phyloP scores from a whole-genome alignment of 2,113 vertebrate species.

The Neogobius melanostomus region DNA sequence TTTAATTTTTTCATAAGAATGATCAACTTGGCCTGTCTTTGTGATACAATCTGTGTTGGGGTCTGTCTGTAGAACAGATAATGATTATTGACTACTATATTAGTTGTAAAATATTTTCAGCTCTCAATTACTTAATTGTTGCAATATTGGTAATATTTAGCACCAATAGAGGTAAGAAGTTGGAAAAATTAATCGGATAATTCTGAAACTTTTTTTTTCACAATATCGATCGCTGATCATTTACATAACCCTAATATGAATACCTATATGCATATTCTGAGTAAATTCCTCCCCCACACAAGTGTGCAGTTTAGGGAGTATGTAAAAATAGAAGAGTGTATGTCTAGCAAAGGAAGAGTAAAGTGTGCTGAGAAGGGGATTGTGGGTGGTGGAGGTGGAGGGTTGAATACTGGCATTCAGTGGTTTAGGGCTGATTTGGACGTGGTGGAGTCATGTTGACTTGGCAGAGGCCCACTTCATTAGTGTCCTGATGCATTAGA shows the following conservation, averaged over 20 bases:
- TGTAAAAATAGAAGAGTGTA: constrained; percentile 1
- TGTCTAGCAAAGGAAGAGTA: background rate
- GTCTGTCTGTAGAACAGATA: no score
- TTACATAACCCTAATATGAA: background rate
- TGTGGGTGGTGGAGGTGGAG: background rate
- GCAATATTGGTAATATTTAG: no score
- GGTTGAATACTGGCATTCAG: constrained; percentile 53
- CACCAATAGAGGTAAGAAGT: no score
- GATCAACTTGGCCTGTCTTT: no score
- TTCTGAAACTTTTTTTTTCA: no score
- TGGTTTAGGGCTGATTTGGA: constrained; percentile 49
- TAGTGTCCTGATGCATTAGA: constrained; percentile 64
- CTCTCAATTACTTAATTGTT: no score
- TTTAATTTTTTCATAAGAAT: no score
- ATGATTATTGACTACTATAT: no score
- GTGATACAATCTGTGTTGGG: no score
- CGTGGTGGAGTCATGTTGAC: constrained; percentile 60
- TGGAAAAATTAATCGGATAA: no score
- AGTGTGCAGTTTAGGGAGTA: background rate
- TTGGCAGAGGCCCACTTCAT: constrained; percentile 63
- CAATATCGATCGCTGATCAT: background rate
- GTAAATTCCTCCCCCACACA: background rate
- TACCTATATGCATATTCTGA: background rate
- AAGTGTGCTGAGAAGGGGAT: background rate
- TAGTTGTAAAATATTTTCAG: no score